Evolutionary conservation across 2,888 invertebrate genomes (phyloP).

Genomic region (Hydriomena furcata): DNA sequence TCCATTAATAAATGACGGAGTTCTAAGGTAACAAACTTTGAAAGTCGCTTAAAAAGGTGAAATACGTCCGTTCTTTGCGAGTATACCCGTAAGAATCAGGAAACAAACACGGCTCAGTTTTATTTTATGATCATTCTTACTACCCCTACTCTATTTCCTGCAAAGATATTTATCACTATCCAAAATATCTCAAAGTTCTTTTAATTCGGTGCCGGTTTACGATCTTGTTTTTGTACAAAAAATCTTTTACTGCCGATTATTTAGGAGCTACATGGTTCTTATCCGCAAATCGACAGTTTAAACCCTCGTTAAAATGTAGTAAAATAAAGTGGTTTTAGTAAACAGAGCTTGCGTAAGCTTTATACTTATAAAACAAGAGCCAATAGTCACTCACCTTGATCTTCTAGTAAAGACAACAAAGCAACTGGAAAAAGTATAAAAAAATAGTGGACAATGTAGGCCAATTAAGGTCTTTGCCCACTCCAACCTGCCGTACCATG

Average conservation of each 20-base stretch:
- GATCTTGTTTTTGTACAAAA: slow-evolving; percentile 31
- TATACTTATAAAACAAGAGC: neutral
- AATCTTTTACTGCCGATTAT: slow-evolving; percentile 27
- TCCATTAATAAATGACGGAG: too few relatives aligned
- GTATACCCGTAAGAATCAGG: neutral
- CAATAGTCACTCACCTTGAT: too few relatives aligned
- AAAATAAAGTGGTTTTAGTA: slow-evolving; percentile 32
- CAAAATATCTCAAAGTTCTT: slow-evolving; percentile 23
- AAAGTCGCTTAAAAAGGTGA: too few relatives aligned
- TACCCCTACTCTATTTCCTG: slow-evolving; percentile 2
- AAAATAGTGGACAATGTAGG: too few relatives aligned
- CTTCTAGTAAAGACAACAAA: too few relatives aligned
- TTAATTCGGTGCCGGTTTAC: slow-evolving; percentile 17
- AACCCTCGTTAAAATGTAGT: slow-evolving; percentile 29
- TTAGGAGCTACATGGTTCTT: slow-evolving; percentile 17
- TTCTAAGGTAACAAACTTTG: too few relatives aligned
- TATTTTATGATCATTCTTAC: slow-evolving; percentile 7
- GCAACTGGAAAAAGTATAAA: too few relatives aligned
- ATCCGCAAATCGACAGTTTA: slow-evolving; percentile 30
- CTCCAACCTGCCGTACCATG: neutral
- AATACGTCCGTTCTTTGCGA: too few relatives aligned
- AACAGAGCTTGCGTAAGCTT: slow-evolving; percentile 13
- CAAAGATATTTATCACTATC: slow-evolving; percentile 19
- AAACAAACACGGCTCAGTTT: neutral
- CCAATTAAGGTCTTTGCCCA: too few relatives aligned